Conservation (phyloP, 1,140 invertebrate genomes). For the Calliopsis andreniformis region DNA sequence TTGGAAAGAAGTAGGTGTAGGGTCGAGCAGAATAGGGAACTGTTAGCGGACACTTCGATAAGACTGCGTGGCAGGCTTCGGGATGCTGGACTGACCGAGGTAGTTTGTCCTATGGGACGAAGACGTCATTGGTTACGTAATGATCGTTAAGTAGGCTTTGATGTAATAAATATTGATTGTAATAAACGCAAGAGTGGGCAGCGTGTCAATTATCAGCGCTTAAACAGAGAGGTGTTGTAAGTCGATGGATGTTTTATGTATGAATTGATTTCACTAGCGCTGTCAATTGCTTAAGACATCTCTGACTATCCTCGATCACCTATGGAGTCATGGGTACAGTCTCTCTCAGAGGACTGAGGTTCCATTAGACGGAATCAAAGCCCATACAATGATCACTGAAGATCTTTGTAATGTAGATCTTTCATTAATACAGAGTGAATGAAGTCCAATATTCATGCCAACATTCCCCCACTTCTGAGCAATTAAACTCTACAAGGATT, state of each 20-base stretch:
- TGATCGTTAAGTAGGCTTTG: not conserved
- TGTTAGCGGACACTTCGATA: not conserved
- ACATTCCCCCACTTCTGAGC: too few relatives aligned
- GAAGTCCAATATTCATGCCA: too few relatives aligned
- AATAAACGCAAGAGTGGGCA: constrained; percentile 4
- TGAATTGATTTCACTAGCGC: not conserved
- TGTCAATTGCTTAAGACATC: not conserved
- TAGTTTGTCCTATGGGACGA: not conserved
- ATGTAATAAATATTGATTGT: constrained; percentile 11
- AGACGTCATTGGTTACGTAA: not conserved
- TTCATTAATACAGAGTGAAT: too few relatives aligned
- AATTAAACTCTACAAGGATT: too few relatives aligned
- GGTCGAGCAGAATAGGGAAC: not conserved
- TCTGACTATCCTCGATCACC: not conserved
- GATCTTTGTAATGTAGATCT: too few relatives aligned
- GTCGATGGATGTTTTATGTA: constrained; percentile 1
- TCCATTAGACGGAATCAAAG: too few relatives aligned
- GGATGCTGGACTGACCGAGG: not conserved
- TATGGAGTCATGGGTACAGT: not conserved
- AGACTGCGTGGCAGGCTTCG: not conserved
- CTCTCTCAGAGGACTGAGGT: too few relatives aligned
- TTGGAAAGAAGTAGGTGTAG: too few relatives aligned
- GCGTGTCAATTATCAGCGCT: not conserved
- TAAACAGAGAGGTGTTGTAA: not conserved
- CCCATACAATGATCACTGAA: too few relatives aligned